A percentile compares a stretch with the other conserved stretches of the same genome.
Evolutionary conservation across 2,888 invertebrate genomes (phyloP).

Genomic region (Apamea crenata): DNA sequence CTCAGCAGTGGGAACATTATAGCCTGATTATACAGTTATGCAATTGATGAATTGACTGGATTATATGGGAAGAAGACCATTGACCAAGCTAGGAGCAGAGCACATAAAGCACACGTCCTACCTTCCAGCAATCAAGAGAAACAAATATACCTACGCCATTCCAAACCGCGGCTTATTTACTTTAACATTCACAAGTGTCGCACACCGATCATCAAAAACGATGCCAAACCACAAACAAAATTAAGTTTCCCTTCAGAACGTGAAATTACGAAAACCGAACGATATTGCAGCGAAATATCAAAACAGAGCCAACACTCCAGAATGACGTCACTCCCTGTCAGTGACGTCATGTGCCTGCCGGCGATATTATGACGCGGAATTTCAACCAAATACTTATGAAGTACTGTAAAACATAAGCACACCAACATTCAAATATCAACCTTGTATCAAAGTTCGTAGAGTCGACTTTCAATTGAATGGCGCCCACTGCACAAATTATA

Average conservation of each 20-base stretch:
- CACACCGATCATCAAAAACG: constrained; percentile 16
- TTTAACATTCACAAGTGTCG: not conserved
- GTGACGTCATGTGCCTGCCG: constrained; percentile 57
- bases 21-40: no score
- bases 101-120: no score
- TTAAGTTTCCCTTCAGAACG: constrained; percentile 13
- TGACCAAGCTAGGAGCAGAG: no score
- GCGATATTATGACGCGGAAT: constrained; percentile 58
- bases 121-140: no score
- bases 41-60: no score
- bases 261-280: constrained; percentile 36
- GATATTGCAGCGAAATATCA: constrained; percentile 49
- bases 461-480: constrained; percentile 27
- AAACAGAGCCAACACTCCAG: constrained; percentile 31
- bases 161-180: no score
- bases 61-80: no score
- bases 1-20: no score
- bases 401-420: constrained; percentile 35
- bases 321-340: constrained; percentile 51
- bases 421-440: constrained; percentile 21
- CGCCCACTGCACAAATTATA: constrained; percentile 52
- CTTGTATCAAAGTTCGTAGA: not conserved
- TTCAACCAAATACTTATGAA: constrained; percentile 61
- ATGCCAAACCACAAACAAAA: constrained; percentile 34
- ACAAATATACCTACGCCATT: no score